Percentiles rank a stretch among this genome's conserved stretches.
Evolutionary conservation across 2,797 vertebrate genomes (phyloP).

Genomic region (Lagocephalus sceleratus): DNA sequence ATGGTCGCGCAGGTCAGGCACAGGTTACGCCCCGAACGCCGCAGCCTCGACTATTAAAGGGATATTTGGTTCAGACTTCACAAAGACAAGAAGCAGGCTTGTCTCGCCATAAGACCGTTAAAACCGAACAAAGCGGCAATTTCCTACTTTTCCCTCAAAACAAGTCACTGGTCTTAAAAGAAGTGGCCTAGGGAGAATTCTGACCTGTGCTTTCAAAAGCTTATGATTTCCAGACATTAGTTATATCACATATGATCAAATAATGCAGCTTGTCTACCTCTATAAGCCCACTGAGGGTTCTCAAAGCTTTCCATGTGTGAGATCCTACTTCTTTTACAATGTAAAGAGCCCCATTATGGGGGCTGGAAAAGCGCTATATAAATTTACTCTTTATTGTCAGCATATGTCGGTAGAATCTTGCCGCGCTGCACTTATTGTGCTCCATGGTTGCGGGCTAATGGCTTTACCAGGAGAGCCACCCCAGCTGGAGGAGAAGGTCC

Average conservation of each 20-base stretch:
- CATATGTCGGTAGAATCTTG: constrained; percentile 55
- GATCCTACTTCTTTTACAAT: constrained; percentile 34
- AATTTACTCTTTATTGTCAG: constrained; percentile 61
- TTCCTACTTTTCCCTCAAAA: constrained; percentile 15
- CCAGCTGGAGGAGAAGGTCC: constrained; percentile 30
- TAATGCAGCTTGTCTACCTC: constrained; percentile 31
- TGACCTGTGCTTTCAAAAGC: constrained; percentile 25
- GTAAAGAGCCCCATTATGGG: constrained; percentile 43
- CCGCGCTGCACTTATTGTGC: constrained; percentile 37
- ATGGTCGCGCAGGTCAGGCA: constrained; percentile 34
- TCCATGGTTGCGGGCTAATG: constrained; percentile 54
- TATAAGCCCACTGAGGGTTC: constrained; percentile 27
- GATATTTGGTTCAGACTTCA: constrained; percentile 5
- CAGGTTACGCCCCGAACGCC: constrained; percentile 34
- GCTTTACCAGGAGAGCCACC: constrained; percentile 59
- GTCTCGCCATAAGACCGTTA: neutral
- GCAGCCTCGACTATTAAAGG: neutral
- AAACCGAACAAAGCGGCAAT: constrained; percentile 22
- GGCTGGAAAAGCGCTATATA: constrained; percentile 49
- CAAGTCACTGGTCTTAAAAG: constrained; percentile 1
- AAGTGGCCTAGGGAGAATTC: constrained; percentile 11
- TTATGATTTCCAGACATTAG: constrained; percentile 55
- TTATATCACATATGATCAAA: constrained; percentile 48
- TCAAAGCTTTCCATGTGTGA: constrained; percentile 54
- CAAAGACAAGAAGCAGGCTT: constrained; percentile 1